A percentile compares a stretch with the other conserved stretches of the same genome.
These are phyloP conservation scores for Circaetus gallicus DNA, from an alignment of 2,113 vertebrate genomes.

Conservation along the genomic window DNA sequence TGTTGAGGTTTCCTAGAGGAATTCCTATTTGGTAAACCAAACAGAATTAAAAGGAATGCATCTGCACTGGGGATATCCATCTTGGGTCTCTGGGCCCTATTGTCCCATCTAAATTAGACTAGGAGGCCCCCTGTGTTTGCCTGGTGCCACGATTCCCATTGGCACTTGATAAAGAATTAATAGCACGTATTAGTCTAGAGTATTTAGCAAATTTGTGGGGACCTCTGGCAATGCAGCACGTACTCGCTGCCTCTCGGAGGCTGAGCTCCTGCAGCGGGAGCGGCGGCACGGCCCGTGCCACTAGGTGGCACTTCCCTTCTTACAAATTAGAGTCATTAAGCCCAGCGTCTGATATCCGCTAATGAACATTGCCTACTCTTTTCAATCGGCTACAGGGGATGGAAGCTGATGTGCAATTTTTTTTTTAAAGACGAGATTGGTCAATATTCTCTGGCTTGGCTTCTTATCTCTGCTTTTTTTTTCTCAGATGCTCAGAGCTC, in stretches of 20 bases:
- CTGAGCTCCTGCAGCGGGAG: background rate
- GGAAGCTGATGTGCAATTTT: background rate
- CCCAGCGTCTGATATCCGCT: background rate
- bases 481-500: background rate
- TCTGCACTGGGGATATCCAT: constrained; percentile 28
- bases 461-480: background rate
- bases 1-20: constrained; percentile 58
- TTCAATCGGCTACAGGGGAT: background rate
- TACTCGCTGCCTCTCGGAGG: background rate
- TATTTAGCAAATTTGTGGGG: background rate
- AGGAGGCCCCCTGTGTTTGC: constrained; percentile 6
- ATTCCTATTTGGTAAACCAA: constrained; percentile 61
- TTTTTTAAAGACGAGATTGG: background rate
- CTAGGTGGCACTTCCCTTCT: constrained; percentile 64
- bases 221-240: background rate
- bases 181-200: background rate
- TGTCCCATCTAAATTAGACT: constrained; percentile 10
- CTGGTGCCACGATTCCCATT: background rate
- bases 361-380: background rate
- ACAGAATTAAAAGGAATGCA: constrained; percentile 54
- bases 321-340: constrained; percentile 32
- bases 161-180: background rate
- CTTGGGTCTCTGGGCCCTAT: background rate
- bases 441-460: background rate
- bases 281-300: background rate